phyloP scores from a whole-genome alignment of 1,140 invertebrate species.

The Hycleus phaleratus region DNA sequence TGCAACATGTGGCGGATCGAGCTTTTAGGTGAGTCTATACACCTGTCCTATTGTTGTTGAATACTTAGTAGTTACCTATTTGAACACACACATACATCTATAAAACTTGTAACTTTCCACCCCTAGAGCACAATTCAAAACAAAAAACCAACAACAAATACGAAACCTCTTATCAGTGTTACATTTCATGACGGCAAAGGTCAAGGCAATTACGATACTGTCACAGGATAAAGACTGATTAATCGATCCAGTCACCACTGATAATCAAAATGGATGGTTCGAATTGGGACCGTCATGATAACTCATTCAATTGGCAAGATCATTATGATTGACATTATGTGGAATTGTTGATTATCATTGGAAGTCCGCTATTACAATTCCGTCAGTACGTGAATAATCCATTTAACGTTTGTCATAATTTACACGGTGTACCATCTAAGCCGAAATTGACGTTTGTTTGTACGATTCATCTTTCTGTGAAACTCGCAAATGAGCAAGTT shows the following conservation, averaged over 20 bases:
- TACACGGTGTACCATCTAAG: too few relatives aligned
- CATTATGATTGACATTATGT: too few relatives aligned
- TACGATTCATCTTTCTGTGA: too few relatives aligned
- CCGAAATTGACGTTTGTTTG: too few relatives aligned
- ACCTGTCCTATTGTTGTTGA: conserved; percentile 2
- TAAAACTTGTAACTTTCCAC: neutral
- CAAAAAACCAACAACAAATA: neutral
- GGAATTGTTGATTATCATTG: too few relatives aligned
- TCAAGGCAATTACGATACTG: conserved; percentile 14
- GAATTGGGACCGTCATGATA: too few relatives aligned
- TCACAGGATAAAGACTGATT: conserved; percentile 3
- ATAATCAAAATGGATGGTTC: conserved; percentile 8
- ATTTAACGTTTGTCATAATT: too few relatives aligned
- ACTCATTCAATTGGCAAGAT: too few relatives aligned
- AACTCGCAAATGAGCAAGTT: too few relatives aligned
- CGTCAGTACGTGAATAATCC: too few relatives aligned
- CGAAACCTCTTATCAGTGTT: neutral
- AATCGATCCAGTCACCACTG: conserved; percentile 1
- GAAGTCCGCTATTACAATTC: too few relatives aligned
- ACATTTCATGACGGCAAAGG: conserved; percentile 1
- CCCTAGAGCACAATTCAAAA: too few relatives aligned
- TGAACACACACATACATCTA: neutral
- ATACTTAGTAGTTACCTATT: conserved; percentile 6
- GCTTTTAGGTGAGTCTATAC: conserved; percentile 34
- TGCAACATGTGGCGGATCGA: conserved; percentile 36